Percentiles rank a stretch among this genome's conserved stretches.
phyloP scores from a whole-genome alignment of 2,888 invertebrate species.

The Tineola bisselliella region DNA sequence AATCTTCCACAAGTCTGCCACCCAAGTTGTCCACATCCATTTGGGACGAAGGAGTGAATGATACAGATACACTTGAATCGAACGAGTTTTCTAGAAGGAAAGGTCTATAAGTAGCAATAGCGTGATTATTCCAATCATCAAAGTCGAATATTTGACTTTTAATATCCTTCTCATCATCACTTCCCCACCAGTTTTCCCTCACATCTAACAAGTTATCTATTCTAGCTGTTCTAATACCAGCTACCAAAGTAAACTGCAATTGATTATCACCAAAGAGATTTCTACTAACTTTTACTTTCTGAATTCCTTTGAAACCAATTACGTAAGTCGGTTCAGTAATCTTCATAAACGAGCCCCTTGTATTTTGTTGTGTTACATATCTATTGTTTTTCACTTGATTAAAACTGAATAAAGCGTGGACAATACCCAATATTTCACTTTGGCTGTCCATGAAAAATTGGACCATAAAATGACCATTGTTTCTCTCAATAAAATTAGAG shows the following conservation, averaged over 20 bases:
- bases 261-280: constrained; percentile 88
- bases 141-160: constrained; percentile 92
- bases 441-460: constrained; percentile 92
- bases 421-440: constrained; percentile 89
- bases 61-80: constrained; percentile 79
- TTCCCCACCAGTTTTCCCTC: constrained; percentile 97
- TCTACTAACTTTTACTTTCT: constrained; percentile 88
- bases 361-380: constrained; percentile 39
- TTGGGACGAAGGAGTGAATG: constrained; percentile 66
- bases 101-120: constrained; percentile 90
- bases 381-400: constrained; percentile 82
- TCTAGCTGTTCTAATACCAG: constrained; percentile 89
- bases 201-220: constrained; percentile 89
- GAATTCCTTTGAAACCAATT: constrained; percentile 92
- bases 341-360: constrained; percentile 40
- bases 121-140: constrained; percentile 99
- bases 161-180: constrained; percentile 76
- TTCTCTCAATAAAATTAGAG: constrained; percentile 81
- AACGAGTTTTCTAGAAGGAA: constrained; percentile 82
- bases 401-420: constrained; percentile 79
- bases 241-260: constrained; percentile 89
- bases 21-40: constrained; percentile 76
- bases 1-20: constrained; percentile 76
- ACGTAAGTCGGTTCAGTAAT: constrained; percentile 78
- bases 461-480: constrained; percentile 84